Base-by-base conservation (phyloP, 1,140 invertebrate genomes). In the Nymphalis io region DNA sequence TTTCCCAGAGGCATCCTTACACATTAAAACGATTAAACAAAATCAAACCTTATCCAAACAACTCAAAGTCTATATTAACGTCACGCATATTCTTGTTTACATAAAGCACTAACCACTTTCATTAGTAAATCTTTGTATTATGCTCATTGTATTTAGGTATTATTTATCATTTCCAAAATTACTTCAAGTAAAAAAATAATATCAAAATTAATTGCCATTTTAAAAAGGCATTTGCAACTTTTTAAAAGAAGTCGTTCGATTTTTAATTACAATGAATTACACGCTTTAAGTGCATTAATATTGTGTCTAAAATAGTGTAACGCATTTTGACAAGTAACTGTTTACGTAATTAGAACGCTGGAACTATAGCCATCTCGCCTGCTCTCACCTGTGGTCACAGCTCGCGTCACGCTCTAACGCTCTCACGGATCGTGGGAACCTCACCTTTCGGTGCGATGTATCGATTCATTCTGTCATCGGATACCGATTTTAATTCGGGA, bases 381-480 rank as follows among this genome's bases (percentile, higher is more conserved):
- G 21, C 74, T 48, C 75, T 23, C 58, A 27, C 20, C 33, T 12
- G 5, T 21, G 21, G 13, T 39, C 33, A 21, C 21, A 66, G 58
- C 59, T 53, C 51, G 27, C 70, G 58, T 78, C 76, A 44, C 76
- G 63, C 44, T 78, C 76, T 51, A 51, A 38, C 75, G 68, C 60
- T 86, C 85, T 82, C 84, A 86, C 84, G 83, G 76, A 75, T 76
- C 87, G 85, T 87, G 87, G 80, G 87, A 89, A 85, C 81, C 69
- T 84, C 81, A 84, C 82, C 84, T 86, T 86, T 86, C 74, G 68
- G 75, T 73, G 70, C 77, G 77, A 83, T 85, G 76, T 80, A 83
- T 82, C 81, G 84, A 83, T 81, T 76, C 73, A 74, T 75, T 75
- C 70, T 75, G 73, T 75, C 75, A 68, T 70, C 57, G 67, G 68